phyloP scores from a whole-genome alignment of 2,113 vertebrate genomes.

The Grammomys dolichurus region DNA sequence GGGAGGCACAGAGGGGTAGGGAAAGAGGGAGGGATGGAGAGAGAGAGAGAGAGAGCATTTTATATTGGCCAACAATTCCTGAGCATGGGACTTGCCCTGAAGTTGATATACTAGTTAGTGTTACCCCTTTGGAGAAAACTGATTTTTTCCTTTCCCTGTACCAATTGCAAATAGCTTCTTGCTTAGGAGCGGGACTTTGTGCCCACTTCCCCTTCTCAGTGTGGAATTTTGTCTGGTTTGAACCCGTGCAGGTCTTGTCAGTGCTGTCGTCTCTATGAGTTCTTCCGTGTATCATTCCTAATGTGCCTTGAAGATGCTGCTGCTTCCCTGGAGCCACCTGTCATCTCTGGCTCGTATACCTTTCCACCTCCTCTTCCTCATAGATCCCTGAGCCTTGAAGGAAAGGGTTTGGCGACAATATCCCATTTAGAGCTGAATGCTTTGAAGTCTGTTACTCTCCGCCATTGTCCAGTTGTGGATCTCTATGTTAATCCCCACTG shows the following conservation, averaged over 20 bases:
- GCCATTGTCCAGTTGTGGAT: not conserved
- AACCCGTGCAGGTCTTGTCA: not conserved
- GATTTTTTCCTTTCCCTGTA: not conserved
- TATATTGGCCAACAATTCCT: not conserved
- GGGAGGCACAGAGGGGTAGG: too few species aligned
- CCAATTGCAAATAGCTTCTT: not conserved
- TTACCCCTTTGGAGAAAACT: not conserved
- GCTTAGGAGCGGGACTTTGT: too few species aligned
- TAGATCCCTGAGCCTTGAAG: not conserved
- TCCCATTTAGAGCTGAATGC: not conserved
- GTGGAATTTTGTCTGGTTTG: not conserved
- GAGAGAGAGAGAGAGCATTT: not conserved
- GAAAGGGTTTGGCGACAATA: not conserved
- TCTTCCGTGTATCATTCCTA: not conserved
- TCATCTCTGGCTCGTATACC: not conserved
- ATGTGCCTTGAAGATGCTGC: not conserved
- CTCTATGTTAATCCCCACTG: not conserved
- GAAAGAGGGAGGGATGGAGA: too few species aligned
- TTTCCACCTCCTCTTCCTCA: not conserved
- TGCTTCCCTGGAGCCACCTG: not conserved
- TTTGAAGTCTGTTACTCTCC: not conserved
- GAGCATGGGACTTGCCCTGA: not conserved
- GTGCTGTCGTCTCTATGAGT: not conserved
- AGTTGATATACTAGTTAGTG: not conserved
- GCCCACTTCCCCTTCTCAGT: not conserved